Base-by-base conservation (phyloP, 2,797 vertebrate species). In the Alectoris magna region DNA sequence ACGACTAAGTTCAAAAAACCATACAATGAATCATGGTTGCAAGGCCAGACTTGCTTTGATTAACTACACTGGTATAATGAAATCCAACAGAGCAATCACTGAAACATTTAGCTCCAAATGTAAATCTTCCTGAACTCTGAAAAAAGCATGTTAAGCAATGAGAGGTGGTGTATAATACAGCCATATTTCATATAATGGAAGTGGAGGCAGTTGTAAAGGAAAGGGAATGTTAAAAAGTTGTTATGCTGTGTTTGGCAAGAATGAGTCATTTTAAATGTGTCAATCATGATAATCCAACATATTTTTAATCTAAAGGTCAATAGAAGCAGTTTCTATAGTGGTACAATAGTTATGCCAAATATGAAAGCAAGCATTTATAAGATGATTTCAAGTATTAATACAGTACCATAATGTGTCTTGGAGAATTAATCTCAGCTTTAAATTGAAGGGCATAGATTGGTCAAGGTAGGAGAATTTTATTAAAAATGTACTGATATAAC, bases 61-160 rank as follows among this genome's bases (percentile, higher is more conserved):
- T 98, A 98, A 98, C 97, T 97, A 96, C 93, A 93, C 95, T 85
- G 82, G 94, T 92, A 96, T 98, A 98, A 98, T 98, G 97, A 98
- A 98, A 98, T 97, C 96, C 97, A 98, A 97, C 97, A 98, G 96
- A 98, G 97, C 98, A 98, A 98, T 98, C 98, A 98, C 97, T 97
- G 97, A 98, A 98, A 98, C 97, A 98, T 98, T 98, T 98, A 98
- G 94, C 91, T 97, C 93, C 94, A 97, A 97, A 97, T 98, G 97
- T 98, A 98, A 98, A 98, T 98, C 98, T 98, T 97, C 97, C 97
- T 76, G 80, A 97, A 97, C 95, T 97, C 97, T 87, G 94, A 91
- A 91, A 96, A 97, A 97, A 98, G 94, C 95, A 97, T 97, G 96
- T 97, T 93, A 97, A 96, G 97, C 96, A 97, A 97, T 85, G 96